phyloP scores from a whole-genome alignment of 2,888 invertebrate genomes.

The Callosobruchus maculatus region DNA sequence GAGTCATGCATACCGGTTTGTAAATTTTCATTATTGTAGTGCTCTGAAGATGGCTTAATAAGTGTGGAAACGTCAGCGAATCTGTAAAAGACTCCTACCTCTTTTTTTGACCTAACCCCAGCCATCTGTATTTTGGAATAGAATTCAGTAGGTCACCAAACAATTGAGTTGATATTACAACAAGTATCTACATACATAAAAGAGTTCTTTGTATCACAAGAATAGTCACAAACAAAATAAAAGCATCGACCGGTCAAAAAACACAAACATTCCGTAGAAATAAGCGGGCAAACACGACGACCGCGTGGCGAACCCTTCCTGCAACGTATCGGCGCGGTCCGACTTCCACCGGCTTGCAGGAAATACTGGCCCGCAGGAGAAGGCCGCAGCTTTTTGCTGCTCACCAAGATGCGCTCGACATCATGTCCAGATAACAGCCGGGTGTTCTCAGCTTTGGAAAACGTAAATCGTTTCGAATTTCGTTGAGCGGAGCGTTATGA shows the following conservation, averaged over 20 bases:
- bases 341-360: conserved; percentile 24
- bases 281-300: not conserved
- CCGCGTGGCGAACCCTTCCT: conserved; percentile 24
- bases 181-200: not conserved
- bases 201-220: not conserved
- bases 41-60: too few species aligned
- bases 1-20: too few species aligned
- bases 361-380: conserved; percentile 19
- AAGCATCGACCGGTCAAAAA: not conserved
- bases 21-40: too few species aligned
- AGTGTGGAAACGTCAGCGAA: too few species aligned
- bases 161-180: too few species aligned
- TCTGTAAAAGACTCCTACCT: too few species aligned
- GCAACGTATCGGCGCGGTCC: conserved; percentile 16
- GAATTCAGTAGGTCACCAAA: too few species aligned
- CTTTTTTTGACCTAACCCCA: too few species aligned
- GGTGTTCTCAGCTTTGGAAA: not conserved
- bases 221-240: not conserved
- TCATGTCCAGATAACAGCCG: not conserved
- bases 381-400: not conserved
- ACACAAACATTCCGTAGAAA: not conserved
- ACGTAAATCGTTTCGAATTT: not conserved
- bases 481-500: not conserved
- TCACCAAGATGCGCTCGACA: not conserved
- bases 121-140: too few species aligned